Conservation (phyloP, 30 jellyfish, hydroid and myxozoan species). For the Nemopilema nomurai region DNA sequence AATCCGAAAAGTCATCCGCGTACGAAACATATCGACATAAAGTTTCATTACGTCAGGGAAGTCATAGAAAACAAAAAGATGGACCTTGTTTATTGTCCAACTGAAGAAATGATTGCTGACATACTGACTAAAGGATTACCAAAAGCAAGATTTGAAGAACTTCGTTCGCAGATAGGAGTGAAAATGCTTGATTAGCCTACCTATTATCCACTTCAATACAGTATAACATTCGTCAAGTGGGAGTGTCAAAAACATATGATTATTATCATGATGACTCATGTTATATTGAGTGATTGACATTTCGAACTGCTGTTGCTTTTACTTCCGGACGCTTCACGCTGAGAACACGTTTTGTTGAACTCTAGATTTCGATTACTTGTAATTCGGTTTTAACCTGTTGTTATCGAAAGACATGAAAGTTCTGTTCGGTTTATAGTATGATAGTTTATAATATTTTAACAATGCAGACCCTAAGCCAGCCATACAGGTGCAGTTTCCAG, state of each 20-base stretch:
- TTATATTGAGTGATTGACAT: neutral
- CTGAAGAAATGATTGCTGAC: constrained; percentile 49
- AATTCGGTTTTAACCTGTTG: neutral
- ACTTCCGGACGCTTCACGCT: neutral
- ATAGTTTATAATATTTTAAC: neutral
- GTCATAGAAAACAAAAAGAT: constrained; percentile 8
- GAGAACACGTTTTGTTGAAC: neutral
- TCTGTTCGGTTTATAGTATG: neutral
- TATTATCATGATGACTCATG: neutral
- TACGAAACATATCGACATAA: constrained; percentile 40
- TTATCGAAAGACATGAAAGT: neutral
- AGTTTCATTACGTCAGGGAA: constrained; percentile 33
- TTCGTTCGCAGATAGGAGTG: constrained; percentile 9
- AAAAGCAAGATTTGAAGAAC: constrained; percentile 15
- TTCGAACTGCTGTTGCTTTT: neutral
- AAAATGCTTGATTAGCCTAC: neutral
- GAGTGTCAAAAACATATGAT: neutral
- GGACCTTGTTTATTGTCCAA: constrained; percentile 26
- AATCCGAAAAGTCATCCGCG: constrained; percentile 25
- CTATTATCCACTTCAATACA: neutral
- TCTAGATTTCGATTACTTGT: neutral
- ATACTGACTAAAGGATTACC: constrained; percentile 41
- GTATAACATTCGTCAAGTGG: neutral
- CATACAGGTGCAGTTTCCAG: too few species aligned
- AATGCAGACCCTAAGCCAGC: too few species aligned